Evolutionary conservation across 2,888 invertebrate genomes (phyloP), one percentile per base, ranked within the genome.

Genomic region (Choristoneura rosaceana): DNA sequence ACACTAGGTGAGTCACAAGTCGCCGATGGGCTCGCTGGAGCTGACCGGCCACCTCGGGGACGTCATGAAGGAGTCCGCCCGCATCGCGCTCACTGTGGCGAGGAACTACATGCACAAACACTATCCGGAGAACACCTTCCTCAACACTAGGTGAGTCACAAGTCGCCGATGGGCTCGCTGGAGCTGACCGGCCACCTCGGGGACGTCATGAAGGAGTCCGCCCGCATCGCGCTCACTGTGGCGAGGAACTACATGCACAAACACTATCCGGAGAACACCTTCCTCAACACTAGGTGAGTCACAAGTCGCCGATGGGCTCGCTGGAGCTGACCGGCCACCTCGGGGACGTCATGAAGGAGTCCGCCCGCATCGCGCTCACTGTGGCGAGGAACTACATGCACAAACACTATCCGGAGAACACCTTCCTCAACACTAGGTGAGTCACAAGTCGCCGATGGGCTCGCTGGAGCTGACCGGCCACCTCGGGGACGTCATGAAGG

Each of bases 301-400:
- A 84, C 68, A 90, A 80, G 90, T 87, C 81, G 60, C 87, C 82
- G 38, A 93, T 94, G 65, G 98, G 98, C 4, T 95, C 95, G 5
- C 91, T 98, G 74, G 97, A 98, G 89, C 88, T 98, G 74, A 99
- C 99, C 0, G 99, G 99, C 0, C 98, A 99, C 92, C 95, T 99
- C 74, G 99, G 99, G 0, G 99, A 99, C 86, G 99, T 99, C 1
- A 99, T 99, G 99, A 99, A 99, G 93, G 99, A 99, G 90, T 99
- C 99, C 0, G 97, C 98, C 8, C 95, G 97, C 82, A 99, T 99
- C 78, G 99, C 99, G 0, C 95, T 99, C 84, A 99, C 99, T 0
- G 99, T 98, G 43, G 98, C 99, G 0, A 96, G 98, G 80, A 97
- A 98, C 86, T 98, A 96, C 85, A 86, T 99, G 76, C 82, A 90